Evolutionary conservation across 2,888 invertebrate genomes (phyloP).

Genomic region (Ormyrus rosae): DNA sequence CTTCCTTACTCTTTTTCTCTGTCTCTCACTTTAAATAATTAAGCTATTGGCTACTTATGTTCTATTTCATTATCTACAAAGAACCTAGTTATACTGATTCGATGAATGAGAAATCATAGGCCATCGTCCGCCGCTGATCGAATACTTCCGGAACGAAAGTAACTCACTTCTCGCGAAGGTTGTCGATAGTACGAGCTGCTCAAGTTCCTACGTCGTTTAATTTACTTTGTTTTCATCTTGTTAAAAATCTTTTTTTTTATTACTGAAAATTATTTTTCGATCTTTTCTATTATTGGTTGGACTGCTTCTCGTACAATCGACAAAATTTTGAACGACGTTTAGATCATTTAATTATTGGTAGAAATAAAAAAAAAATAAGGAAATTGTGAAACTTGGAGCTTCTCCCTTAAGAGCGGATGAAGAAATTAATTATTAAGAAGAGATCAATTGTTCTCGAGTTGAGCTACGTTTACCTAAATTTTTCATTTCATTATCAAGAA

Average conservation of each 20-base stretch:
- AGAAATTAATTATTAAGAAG: conserved; percentile 33
- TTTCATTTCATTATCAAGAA: conserved; percentile 5
- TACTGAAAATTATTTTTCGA: conserved; percentile 21
- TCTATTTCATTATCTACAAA: conserved; percentile 74
- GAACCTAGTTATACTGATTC: conserved; percentile 71
- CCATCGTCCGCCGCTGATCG: conserved; percentile 63
- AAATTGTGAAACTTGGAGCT: conserved; percentile 22
- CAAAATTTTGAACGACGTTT: conserved; percentile 42
- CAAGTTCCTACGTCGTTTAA: conserved; percentile 32
- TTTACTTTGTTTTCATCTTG: conserved; percentile 23
- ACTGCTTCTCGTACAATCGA: conserved; percentile 41
- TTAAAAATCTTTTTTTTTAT: conserved; percentile 28
- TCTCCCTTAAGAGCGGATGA: conserved; percentile 18
- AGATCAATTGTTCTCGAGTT: conserved; percentile 42
- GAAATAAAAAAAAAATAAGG: conserved; percentile 35
- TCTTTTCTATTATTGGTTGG: conserved; percentile 18
- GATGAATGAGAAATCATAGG: conserved; percentile 68
- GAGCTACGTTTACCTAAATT: conserved; percentile 43
- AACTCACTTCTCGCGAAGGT: conserved; percentile 39
- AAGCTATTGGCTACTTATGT: conserved; percentile 74
- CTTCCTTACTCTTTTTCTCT: conserved; percentile 63
- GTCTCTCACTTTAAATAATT: conserved; percentile 73
- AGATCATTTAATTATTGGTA: conserved; percentile 19
- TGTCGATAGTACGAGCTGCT: conserved; percentile 49
- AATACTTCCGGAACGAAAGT: conserved; percentile 56